Evolutionary conservation across 2,888 invertebrate genomes (phyloP).

Genomic region (Cryptocephalus moraei): DNA sequence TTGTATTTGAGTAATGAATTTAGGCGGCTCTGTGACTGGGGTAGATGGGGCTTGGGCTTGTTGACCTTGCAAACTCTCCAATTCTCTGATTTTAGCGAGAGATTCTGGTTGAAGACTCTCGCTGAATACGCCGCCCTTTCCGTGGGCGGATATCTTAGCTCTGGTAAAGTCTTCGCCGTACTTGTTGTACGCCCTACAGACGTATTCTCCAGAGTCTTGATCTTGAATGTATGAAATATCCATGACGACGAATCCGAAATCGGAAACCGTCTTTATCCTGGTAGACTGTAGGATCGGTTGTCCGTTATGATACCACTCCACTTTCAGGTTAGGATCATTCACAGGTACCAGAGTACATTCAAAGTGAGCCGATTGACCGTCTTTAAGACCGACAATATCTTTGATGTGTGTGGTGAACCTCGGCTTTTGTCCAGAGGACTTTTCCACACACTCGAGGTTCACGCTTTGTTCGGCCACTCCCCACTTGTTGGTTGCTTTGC

Average conservation of each 20-base stretch:
- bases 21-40: constrained; percentile 72
- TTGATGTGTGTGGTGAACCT: constrained; percentile 82
- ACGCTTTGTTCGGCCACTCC: constrained; percentile 81
- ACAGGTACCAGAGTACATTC: constrained; percentile 91
- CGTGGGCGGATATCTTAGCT: constrained; percentile 75
- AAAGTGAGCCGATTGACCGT: constrained; percentile 90
- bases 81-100: constrained; percentile 74
- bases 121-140: constrained; percentile 75
- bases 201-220: constrained; percentile 88
- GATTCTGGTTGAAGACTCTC: constrained; percentile 89
- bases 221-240: constrained; percentile 91
- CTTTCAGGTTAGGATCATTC: constrained; percentile 86
- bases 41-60: constrained; percentile 54
- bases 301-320: constrained; percentile 96
- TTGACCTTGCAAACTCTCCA: constrained; percentile 64
- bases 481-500: constrained; percentile 82
- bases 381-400: constrained; percentile 73
- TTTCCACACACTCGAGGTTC: constrained; percentile 72
- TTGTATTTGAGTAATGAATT: constrained; percentile 78
- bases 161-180: constrained; percentile 82
- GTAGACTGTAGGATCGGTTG: constrained; percentile 80
- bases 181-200: constrained; percentile 85
- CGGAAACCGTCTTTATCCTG: constrained; percentile 86
- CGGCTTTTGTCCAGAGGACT: constrained; percentile 76
- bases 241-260: constrained; percentile 90